A percentile compares a stretch with the other conserved stretches of the same genome.
These are phyloP conservation scores for Cyclargus thomasi DNA, from an alignment of 1,140 invertebrate species.

Conservation along the genomic window DNA sequence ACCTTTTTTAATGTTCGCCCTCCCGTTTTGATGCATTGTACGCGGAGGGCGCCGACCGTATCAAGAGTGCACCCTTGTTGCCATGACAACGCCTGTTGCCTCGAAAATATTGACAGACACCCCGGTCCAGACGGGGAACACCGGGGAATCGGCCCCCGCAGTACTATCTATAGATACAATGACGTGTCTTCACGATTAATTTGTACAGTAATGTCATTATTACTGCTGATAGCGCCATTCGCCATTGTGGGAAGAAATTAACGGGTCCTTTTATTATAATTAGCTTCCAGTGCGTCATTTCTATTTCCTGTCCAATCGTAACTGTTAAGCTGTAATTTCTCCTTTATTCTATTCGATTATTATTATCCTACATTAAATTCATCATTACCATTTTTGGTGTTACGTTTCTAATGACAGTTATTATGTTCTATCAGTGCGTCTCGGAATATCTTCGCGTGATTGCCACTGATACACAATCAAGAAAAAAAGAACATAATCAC, in stretches of 20 bases:
- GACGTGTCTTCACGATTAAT: constrained; percentile 61
- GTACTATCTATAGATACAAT: constrained; percentile 35
- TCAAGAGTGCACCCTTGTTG: constrained; percentile 60
- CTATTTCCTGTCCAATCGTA: too few species aligned
- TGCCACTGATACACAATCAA: not conserved
- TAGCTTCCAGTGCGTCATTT: too few species aligned
- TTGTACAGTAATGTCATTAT: constrained; percentile 49
- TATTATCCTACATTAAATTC: constrained; percentile 27
- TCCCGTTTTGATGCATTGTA: constrained; percentile 60
- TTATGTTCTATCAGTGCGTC: not conserved
- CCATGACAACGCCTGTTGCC: constrained; percentile 64
- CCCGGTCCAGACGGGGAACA: constrained; percentile 44
- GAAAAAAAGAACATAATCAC: constrained; percentile 7
- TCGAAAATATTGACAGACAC: constrained; percentile 65
- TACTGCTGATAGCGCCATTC: constrained; percentile 41
- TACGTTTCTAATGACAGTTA: constrained; percentile 5
- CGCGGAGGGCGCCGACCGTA: constrained; percentile 60
- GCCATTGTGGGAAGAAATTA: too few species aligned
- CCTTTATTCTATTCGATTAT: too few species aligned
- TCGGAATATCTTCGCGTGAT: not conserved
- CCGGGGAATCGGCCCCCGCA: constrained; percentile 28
- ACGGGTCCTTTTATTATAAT: too few species aligned
- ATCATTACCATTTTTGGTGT: constrained; percentile 12
- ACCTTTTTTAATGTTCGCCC: constrained; percentile 56
- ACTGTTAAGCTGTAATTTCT: too few species aligned